phyloP scores from a whole-genome alignment of 2,113 vertebrate species.

The Monopterus albus region DNA sequence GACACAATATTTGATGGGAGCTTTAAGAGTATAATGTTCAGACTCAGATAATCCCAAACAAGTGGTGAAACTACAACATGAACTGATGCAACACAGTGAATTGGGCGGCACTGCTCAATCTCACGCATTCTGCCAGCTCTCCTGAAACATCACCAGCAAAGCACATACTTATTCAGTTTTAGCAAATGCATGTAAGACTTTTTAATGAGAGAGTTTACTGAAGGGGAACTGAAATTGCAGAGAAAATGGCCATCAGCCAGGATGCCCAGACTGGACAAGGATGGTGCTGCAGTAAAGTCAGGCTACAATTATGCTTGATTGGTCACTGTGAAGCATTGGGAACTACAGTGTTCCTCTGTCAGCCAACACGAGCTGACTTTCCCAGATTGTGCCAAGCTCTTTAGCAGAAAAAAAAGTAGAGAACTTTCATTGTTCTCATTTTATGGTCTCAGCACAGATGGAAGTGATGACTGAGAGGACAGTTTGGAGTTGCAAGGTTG shows the following conservation, averaged over 20 bases:
- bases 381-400: background rate
- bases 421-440: constrained; percentile 41
- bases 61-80: too few species aligned
- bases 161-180: constrained; percentile 22
- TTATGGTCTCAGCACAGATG: constrained; percentile 30
- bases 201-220: constrained; percentile 40
- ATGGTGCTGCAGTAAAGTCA: constrained; percentile 50
- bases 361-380: constrained; percentile 23
- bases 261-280: constrained; percentile 31
- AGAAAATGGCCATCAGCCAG: constrained; percentile 55
- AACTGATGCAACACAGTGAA: constrained; percentile 46
- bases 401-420: background rate
- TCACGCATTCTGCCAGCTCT: constrained; percentile 57
- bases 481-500: constrained; percentile 34
- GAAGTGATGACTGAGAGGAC: constrained; percentile 25
- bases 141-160: constrained; percentile 57
- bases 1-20: background rate
- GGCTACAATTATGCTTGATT: constrained; percentile 67
- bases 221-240: constrained; percentile 60
- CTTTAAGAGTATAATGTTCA: background rate
- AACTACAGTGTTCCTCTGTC: constrained; percentile 37
- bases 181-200: constrained; percentile 28
- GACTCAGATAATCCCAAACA: constrained; percentile 42
- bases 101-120: constrained; percentile 35
- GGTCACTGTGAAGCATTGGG: constrained; percentile 51